Conservation (phyloP, 2,797 vertebrate genomes). For the Yasuhikotakia modesta region DNA sequence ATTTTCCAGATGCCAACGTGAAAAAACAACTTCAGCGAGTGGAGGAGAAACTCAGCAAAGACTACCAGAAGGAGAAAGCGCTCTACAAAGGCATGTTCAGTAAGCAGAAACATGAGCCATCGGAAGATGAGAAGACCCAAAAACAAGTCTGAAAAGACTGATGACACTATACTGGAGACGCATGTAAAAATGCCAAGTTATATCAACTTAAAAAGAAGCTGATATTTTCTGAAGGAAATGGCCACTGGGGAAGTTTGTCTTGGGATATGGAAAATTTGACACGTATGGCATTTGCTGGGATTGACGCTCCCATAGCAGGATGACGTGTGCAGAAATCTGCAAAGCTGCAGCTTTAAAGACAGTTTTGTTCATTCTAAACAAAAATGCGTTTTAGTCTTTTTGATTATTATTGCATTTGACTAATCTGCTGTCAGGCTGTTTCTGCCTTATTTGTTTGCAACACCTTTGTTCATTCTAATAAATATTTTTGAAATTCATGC, state of each 20-base stretch:
- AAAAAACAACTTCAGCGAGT: conserved; percentile 82
- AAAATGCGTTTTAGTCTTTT: conserved; percentile 29
- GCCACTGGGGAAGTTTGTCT: conserved; percentile 19
- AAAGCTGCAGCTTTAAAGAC: conserved; percentile 22
- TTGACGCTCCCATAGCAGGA: conserved; percentile 13
- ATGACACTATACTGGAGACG: not conserved
- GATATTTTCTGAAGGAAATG: conserved; percentile 35
- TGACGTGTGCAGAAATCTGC: conserved; percentile 6
- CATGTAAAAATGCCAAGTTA: not conserved
- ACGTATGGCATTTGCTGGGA: conserved; percentile 25
- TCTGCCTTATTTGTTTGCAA: conserved; percentile 2
- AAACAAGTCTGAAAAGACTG: conserved; percentile 44
- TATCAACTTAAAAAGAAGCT: not conserved
- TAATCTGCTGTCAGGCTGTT: conserved; percentile 1
- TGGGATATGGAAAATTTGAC: conserved; percentile 18
- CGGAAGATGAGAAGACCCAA: conserved; percentile 40
- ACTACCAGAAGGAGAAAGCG: conserved; percentile 82
- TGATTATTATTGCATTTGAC: conserved; percentile 13
- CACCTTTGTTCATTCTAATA: conserved; percentile 39
- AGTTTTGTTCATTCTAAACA: conserved; percentile 6
- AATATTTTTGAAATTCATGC: conserved; percentile 38
- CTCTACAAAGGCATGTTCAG: conserved; percentile 88
- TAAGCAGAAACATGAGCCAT: conserved; percentile 65
- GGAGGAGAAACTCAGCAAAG: conserved; percentile 79
- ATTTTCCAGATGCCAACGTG: conserved; percentile 79